Base-by-base conservation (phyloP, 2,797 vertebrate species). In the Nyctibius grandis region DNA sequence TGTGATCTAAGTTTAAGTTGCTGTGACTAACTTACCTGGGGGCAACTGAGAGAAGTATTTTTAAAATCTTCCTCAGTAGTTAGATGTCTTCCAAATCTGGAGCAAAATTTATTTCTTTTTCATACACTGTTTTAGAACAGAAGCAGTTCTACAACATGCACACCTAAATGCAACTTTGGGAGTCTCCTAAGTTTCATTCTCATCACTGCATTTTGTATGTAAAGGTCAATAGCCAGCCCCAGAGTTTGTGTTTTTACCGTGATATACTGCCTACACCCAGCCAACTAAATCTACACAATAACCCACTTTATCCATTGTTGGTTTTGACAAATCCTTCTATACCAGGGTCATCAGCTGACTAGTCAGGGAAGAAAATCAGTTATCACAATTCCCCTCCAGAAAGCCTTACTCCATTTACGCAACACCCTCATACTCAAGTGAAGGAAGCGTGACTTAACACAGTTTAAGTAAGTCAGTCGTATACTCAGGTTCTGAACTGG, bases 331-430 rank as follows among this genome's bases (percentile, higher is more conserved):
- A 33, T 25, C 22, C 15, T 51, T 26, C 11, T 51, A 2, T 5
- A 29, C 5, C 12, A 44, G 23, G 28, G 7, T 11, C 19, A 14
- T 5, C 1, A 2, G 36, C 22, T 60, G 28, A 25, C 40, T 17
- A 6, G 25, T 11, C 9, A 26, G 26, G 57, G n/a, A 70, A 23
- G 34, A 38, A 60, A 15, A 50, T 29, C 29, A 34, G 48, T 14
- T 23, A 1, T 40, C 0, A 2, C n/a, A 23, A 3, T 6, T 76
- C 34, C 3, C 19, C 20, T n/a, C 13, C 40, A 18, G n/a, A 23
- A 48, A 7, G 15, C 40, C 33, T 38, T 28, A 20, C 23, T 19
- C 9, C 13, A 8, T 38, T 48, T 9, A 25, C 16, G 15, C 14
- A 34, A 1, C 10, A 15, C 31, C 42, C 33, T 23, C 12, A 21